Evolutionary conservation across 2,888 invertebrate species (phyloP), one percentile per base, ranked within the genome.

Genomic region (Diabrotica balteata): DNA sequence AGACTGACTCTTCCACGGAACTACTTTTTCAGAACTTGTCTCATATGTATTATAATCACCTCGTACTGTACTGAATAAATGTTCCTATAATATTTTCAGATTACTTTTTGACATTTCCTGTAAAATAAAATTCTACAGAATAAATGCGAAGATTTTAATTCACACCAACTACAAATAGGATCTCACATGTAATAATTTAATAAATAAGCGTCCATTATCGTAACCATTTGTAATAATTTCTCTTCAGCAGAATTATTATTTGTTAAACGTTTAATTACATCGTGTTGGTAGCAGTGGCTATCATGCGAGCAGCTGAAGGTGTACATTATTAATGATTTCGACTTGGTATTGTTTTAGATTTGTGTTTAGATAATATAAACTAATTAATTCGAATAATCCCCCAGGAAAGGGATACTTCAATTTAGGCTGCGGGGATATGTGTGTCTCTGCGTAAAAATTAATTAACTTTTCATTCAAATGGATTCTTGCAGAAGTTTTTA

Each of bases 351-450:
- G 73, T 73, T 75, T 75, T 72, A 75, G 76, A 76, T 76, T 68
- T 70, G 65, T 71, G 71, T 73, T 70, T 55, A 72, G 76, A 76
- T 76, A 76, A 71, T 70, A 55, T 61, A 71, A 66, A 64, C 64
- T 74, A 76, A 76, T 75, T 76, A 74, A 74, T 75, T 73, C 71
- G 69, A 73, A 75, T 75, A 75, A 70, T 70, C 73, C 72, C 71
- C 51, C 67, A 68, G 70, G 75, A 70, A 68, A 68, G 22, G 51
- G 61, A 60, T 60, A 60, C 44, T 61, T 67, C 52, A 44, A 55
- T 60, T 60, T 66, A 46, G 49, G 45, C 47, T 11, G 43, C 49
- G 43, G 66, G 7, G 59, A 66, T 60, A 60, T 60, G 59, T 43
- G 59, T 57, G 54, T 54, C 17, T 62, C 64, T 54, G 59, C 58